A percentile compares a stretch with the other conserved stretches of the same genome.
phyloP scores from a whole-genome alignment of 2,797 vertebrate genomes.

The Euphonia xanthogaster region DNA sequence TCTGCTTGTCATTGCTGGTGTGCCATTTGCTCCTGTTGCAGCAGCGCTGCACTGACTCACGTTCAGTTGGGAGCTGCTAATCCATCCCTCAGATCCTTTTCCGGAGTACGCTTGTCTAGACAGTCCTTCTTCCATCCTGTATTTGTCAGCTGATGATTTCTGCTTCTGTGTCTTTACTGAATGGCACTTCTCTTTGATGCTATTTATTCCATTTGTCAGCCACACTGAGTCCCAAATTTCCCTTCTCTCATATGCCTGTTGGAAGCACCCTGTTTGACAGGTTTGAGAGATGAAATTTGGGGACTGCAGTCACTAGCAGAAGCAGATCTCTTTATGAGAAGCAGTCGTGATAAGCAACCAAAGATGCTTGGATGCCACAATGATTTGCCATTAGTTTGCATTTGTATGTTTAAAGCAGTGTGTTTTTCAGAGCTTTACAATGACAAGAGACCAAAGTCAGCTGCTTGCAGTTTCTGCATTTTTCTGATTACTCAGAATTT shows the following conservation, averaged over 20 bases:
- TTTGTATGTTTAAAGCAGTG: not conserved
- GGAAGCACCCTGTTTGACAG: not conserved
- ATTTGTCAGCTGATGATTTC: not conserved
- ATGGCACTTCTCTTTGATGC: not conserved
- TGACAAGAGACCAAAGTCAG: not conserved
- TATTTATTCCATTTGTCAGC: not conserved
- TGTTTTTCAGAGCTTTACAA: not conserved
- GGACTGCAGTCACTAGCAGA: not conserved
- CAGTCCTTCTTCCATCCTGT: not conserved
- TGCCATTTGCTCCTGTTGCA: not conserved
- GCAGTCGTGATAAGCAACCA: not conserved
- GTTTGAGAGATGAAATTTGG: not conserved
- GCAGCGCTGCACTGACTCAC: not conserved
- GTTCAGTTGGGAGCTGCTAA: not conserved
- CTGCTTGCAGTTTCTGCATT: not conserved
- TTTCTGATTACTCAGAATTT: not conserved
- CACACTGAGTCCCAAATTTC: not conserved
- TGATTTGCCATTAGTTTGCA: not conserved
- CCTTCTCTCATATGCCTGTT: not conserved
- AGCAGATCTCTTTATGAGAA: not conserved
- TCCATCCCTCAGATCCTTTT: constrained; percentile 2
- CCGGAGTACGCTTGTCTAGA: not conserved
- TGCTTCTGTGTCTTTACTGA: not conserved
- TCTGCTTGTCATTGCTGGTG: not conserved
- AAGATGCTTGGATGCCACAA: not conserved